These are phyloP conservation scores for Kryphioiulus occultus DNA, from an alignment of 2,888 invertebrate genomes.

Conservation along the genomic window DNA sequence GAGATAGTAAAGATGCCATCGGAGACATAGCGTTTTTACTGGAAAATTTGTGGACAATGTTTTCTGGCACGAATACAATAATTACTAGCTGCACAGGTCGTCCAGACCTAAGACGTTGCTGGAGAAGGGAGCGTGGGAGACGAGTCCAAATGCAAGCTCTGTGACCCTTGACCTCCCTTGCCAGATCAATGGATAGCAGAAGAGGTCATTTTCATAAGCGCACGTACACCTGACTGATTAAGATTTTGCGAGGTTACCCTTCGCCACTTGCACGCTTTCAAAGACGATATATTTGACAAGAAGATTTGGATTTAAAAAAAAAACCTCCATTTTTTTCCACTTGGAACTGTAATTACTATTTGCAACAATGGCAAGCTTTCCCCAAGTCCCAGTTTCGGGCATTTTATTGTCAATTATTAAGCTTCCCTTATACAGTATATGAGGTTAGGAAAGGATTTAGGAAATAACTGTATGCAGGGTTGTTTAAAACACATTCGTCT, in stretches of 20 bases:
- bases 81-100: neutral
- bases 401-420: neutral
- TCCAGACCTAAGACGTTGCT: neutral
- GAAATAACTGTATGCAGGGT: neutral
- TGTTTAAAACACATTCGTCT: neutral
- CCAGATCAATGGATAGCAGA: constrained; percentile 21
- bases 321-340: neutral
- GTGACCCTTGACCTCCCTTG: neutral
- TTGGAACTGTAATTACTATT: neutral
- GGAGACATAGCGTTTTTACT: neutral
- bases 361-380: neutral
- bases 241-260: constrained; percentile 11
- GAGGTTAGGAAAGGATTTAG: neutral
- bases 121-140: neutral
- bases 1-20: constrained; percentile 28
- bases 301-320: constrained; percentile 24
- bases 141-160: neutral
- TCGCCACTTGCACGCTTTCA: neutral
- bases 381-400: neutral
- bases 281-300: constrained; percentile 40
- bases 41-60: constrained; percentile 6
- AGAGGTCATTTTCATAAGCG: constrained; percentile 35
- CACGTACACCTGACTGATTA: constrained; percentile 34
- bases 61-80: neutral
- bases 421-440: neutral